Base-by-base conservation (phyloP, 2,113 vertebrate genomes). In the Clarias batrachus region DNA sequence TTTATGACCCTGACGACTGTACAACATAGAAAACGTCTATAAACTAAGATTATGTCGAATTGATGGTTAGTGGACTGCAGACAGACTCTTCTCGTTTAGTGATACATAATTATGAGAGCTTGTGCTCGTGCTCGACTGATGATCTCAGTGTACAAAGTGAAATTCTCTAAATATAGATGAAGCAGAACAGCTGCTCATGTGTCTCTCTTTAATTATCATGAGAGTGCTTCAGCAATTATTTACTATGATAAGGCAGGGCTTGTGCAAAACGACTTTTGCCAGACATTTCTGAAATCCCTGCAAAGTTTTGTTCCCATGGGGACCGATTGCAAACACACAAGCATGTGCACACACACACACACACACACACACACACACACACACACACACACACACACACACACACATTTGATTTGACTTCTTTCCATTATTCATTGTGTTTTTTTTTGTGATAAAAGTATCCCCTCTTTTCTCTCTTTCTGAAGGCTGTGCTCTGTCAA, bases 351-450 rank as follows among this genome's bases (percentile, higher is more conserved):
- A 48, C 54, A 25, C 68, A 70, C 30, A 23, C 9, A 73, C 16
- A 1, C 68, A 60, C 23, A 62, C 52, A 14, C 19, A 59, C 77
- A 81, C 68, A 60, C 23, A 62, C 52, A 14, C 19, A 59, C 77
- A 48, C 23, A 62, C 52, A 14, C 21, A 59, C 48, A 13, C 19
- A 59, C 77, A 81, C 33, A 48, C 54, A 25, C 66, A 70, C 27
- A 23, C 9, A 71, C 10, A 1, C 68, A 60, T n/a, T n/a, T n/a
- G n/a, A 81, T 86, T 82, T 82, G 41, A 52, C 68, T 84, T 84
- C 21, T 83, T 12, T 88, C 79, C 79, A 88, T 88, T 82, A 88
- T 88, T 88, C 70, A 88, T 68, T 65, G 17, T 68, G 68, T 82
- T 41, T 63, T 25, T 25, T 9, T 23, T 52, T 48, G 8, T 48